Conservation (phyloP, 1,140 invertebrate species). For the Centruroides vittatus region DNA sequence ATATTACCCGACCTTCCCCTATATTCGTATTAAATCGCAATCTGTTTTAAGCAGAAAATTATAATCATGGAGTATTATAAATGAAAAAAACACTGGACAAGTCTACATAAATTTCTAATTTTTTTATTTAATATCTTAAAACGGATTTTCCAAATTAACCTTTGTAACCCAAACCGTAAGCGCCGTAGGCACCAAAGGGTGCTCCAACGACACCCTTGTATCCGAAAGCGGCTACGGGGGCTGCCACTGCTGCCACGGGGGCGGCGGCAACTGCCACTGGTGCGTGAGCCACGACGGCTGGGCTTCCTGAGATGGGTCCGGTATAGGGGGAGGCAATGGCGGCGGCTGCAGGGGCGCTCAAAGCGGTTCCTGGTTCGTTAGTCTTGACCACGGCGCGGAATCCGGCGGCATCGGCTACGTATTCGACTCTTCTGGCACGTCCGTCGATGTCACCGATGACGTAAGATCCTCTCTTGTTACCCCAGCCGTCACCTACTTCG, state of each 20-base stretch:
- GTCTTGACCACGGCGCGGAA: slow-evolving; percentile 7
- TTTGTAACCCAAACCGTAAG: too few relatives aligned
- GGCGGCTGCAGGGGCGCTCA: slow-evolving; percentile 13
- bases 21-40: too few relatives aligned
- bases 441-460: slow-evolving; percentile 7
- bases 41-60: too few relatives aligned
- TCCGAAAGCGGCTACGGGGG: too few relatives aligned
- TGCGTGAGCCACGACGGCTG: neutral
- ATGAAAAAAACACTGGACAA: too few relatives aligned
- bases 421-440: slow-evolving; percentile 4
- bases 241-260: neutral
- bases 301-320: neutral
- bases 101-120: too few relatives aligned
- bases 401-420: slow-evolving; percentile 6
- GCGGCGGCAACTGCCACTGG: neutral
- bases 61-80: too few relatives aligned
- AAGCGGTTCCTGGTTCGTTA: slow-evolving; percentile 4
- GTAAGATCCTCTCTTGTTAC: slow-evolving; percentile 13
- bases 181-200: too few relatives aligned
- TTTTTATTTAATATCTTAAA: too few relatives aligned
- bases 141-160: too few relatives aligned
- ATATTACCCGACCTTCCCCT: too few relatives aligned
- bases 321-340: neutral
- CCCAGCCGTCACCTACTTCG: slow-evolving; percentile 17
- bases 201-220: too few relatives aligned